Percentiles rank a stretch among this genome's conserved stretches.
These are phyloP conservation scores for Setophaga kirtlandii DNA, from an alignment of 2,113 vertebrate genomes.

Conservation along the genomic window DNA sequence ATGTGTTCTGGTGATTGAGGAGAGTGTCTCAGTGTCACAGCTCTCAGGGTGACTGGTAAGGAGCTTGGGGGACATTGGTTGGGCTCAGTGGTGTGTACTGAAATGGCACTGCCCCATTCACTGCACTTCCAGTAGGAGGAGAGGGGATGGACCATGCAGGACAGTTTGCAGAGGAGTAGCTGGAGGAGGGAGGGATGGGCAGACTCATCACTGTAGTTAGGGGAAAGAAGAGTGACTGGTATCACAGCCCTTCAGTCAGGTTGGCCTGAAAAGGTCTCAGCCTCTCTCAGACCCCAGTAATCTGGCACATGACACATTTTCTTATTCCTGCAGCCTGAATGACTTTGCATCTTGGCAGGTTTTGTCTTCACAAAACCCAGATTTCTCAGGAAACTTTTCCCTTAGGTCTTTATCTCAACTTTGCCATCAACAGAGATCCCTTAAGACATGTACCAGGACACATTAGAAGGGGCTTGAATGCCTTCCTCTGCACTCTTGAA, in stretches of 20 bases:
- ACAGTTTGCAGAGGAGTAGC: neutral
- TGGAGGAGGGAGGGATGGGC: neutral
- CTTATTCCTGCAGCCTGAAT: neutral
- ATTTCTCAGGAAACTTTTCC: neutral
- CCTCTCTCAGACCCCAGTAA: neutral
- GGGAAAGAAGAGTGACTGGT: neutral
- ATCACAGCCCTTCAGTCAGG: neutral
- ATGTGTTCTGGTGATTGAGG: neutral
- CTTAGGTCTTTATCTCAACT: constrained; percentile 4
- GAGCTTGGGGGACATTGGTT: neutral
- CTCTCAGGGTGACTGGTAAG: neutral
- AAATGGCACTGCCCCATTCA: neutral
- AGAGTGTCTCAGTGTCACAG: neutral
- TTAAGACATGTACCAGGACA: neutral
- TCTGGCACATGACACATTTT: neutral
- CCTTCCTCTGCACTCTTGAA: neutral
- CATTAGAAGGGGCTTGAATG: neutral
- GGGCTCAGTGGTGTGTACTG: neutral
- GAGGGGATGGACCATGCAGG: neutral
- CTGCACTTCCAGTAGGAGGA: neutral
- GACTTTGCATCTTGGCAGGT: neutral
- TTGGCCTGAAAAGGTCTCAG: neutral
- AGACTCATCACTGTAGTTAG: neutral
- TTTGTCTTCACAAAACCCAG: neutral
- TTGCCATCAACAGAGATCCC: neutral